Percentiles rank a stretch among this genome's conserved stretches.
Evolutionary conservation across 2,888 invertebrate genomes (phyloP).

Genomic region (Cyrtodaria siliqua): DNA sequence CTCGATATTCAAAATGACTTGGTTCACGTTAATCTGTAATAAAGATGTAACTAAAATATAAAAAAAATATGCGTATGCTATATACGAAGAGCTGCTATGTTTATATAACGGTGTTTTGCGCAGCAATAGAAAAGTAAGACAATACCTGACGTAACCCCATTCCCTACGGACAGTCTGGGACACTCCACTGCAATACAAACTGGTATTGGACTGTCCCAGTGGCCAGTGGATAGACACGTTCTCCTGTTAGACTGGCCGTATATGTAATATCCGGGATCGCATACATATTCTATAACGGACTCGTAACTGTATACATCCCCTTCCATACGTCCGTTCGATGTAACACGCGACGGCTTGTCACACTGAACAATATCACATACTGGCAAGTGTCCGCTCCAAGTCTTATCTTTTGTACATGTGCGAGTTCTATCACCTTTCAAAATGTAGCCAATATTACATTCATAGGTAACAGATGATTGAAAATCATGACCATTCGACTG

Average conservation of each 20-base stretch:
- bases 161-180: slow-evolving; percentile 58
- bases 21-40: too few species aligned
- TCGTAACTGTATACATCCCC: slow-evolving; percentile 69
- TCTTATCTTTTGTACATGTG: slow-evolving; percentile 64
- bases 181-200: slow-evolving; percentile 78
- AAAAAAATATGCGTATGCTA: too few species aligned
- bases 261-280: slow-evolving; percentile 77
- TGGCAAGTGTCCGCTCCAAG: slow-evolving; percentile 71
- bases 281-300: slow-evolving; percentile 76
- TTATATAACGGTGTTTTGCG: too few species aligned
- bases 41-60: too few species aligned
- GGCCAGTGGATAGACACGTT: slow-evolving; percentile 76
- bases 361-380: slow-evolving; percentile 70
- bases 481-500: slow-evolving; percentile 41
- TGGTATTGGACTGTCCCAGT: slow-evolving; percentile 78
- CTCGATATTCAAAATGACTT: too few species aligned
- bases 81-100: too few species aligned
- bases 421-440: slow-evolving; percentile 59
- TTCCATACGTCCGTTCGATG: slow-evolving; percentile 67
- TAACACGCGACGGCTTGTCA: slow-evolving; percentile 65
- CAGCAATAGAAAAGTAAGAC: too few species aligned
- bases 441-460: slow-evolving; percentile 69
- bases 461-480: slow-evolving; percentile 58
- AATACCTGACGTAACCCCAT: slow-evolving; percentile 66
- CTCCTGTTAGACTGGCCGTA: slow-evolving; percentile 62